Conservation (phyloP, 2,888 invertebrate species). For the Diabrotica balteata region DNA sequence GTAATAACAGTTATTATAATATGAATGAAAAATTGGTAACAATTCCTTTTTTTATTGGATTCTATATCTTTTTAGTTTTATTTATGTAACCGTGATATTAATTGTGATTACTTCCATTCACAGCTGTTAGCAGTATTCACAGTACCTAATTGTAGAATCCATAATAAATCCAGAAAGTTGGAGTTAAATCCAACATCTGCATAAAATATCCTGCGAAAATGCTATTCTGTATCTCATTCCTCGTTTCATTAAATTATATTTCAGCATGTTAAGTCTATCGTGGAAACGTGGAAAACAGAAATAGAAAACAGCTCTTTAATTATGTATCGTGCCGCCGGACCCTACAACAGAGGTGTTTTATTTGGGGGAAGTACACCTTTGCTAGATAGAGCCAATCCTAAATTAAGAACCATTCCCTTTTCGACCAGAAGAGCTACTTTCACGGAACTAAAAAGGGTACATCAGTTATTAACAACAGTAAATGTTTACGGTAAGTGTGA, state of each 20-base stretch:
- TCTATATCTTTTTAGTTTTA: too few relatives aligned
- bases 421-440: constrained; percentile 82
- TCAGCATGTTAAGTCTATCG: constrained; percentile 78
- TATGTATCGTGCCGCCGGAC: constrained; percentile 79
- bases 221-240: too few relatives aligned
- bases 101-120: too few relatives aligned
- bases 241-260: constrained; percentile 40
- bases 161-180: too few relatives aligned
- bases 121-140: too few relatives aligned
- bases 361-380: constrained; percentile 78
- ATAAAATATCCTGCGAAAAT: too few relatives aligned
- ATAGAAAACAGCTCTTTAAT: constrained; percentile 74
- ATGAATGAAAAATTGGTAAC: too few relatives aligned
- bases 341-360: constrained; percentile 73
- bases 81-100: too few relatives aligned
- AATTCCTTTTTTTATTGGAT: too few relatives aligned
- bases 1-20: constrained; percentile 56
- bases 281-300: constrained; percentile 72
- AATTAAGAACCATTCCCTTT: constrained; percentile 79
- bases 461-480: constrained; percentile 70
- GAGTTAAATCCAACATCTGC: too few relatives aligned
- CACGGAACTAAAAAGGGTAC: constrained; percentile 79
- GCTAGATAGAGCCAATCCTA: constrained; percentile 68
- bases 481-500: constrained; percentile 70
- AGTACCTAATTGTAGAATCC: too few relatives aligned